Evolutionary conservation across 1,140 invertebrate species (phyloP).

Genomic region (Steinernema feltiae): DNA sequence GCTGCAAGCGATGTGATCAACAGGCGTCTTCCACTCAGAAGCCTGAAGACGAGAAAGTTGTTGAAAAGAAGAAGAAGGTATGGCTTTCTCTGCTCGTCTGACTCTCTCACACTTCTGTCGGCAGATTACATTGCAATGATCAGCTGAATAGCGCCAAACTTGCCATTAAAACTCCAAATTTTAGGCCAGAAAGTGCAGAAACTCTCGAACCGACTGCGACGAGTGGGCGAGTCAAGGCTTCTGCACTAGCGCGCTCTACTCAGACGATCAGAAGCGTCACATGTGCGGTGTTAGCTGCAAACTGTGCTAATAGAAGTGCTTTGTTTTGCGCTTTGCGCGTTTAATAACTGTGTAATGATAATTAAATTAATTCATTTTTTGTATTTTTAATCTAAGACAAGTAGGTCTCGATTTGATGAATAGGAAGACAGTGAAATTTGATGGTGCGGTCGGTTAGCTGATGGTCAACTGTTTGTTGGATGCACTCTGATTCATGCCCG

Average conservation of each 20-base stretch:
- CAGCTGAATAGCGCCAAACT: not conserved
- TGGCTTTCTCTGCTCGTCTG: too few species aligned
- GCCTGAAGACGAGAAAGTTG: not conserved
- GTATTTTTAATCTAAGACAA: too few species aligned
- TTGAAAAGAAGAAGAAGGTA: not conserved
- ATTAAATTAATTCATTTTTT: too few species aligned
- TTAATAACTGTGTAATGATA: too few species aligned
- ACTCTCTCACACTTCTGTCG: not conserved
- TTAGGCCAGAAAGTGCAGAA: constrained; percentile 21
- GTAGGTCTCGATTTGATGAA: too few species aligned
- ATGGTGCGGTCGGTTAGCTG: too few species aligned
- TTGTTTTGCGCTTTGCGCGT: not conserved
- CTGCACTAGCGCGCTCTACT: constrained; percentile 30
- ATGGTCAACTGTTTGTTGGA: too few species aligned
- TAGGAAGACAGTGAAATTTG: too few species aligned
- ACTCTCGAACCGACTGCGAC: constrained; percentile 29
- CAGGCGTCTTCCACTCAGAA: not conserved
- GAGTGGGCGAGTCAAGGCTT: constrained; percentile 35
- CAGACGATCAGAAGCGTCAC: constrained; percentile 24
- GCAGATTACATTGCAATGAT: not conserved
- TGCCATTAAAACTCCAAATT: not conserved
- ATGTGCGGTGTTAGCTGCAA: constrained; percentile 37
- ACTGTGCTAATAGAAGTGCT: constrained; percentile 20
- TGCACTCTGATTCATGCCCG: too few species aligned
- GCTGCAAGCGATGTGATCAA: constrained; percentile 25